Evolutionary conservation across 2,888 invertebrate species (phyloP).

Genomic region (Helobdella robusta): DNA sequence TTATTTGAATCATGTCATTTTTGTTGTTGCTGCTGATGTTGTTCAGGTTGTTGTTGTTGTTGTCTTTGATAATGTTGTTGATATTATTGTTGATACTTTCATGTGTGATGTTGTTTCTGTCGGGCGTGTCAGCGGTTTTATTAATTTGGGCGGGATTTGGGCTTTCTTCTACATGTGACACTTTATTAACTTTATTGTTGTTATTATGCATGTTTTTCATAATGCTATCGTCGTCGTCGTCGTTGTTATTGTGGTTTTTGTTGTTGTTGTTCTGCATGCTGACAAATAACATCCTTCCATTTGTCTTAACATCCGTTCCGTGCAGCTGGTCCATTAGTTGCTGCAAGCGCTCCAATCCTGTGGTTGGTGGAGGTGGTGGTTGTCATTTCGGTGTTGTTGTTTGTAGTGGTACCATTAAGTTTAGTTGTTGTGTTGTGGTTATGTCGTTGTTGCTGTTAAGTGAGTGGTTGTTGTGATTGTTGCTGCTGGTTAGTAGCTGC

Average conservation of each 20-base stretch:
- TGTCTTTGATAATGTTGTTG: neutral
- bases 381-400: neutral
- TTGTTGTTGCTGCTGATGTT: no score
- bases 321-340: slow-evolving; percentile 17
- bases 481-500: no score
- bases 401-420: no score
- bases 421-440: no score
- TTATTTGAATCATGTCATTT: no score
- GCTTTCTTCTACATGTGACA: neutral
- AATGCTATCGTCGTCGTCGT: neutral
- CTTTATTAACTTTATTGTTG: neutral
- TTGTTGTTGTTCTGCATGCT: neutral
- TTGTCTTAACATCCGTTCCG: neutral
- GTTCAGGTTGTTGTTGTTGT: no score
- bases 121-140: no score
- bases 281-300: neutral
- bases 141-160: neutral
- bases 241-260: neutral
- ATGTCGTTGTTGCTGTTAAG: no score
- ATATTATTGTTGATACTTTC: neutral
- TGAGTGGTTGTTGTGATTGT: no score
- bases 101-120: no score
- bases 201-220: neutral
- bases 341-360: slow-evolving; percentile 17
- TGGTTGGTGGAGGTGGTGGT: neutral